Conservation (phyloP, 2,113 vertebrate genomes). For the Urocolius indicus region DNA sequence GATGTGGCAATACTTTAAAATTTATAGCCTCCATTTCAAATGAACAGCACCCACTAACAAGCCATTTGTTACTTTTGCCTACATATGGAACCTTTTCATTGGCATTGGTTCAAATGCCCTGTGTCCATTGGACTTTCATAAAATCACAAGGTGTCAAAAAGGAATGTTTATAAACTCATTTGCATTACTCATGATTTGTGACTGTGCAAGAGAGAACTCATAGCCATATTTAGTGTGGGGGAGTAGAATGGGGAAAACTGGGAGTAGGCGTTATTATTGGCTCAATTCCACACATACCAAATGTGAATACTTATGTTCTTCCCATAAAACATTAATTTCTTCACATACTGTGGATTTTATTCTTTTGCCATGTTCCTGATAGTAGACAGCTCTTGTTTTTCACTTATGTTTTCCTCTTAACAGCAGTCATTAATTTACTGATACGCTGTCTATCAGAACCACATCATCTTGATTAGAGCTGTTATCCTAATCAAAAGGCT, state of each 20-base stretch:
- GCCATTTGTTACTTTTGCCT: constrained; percentile 39
- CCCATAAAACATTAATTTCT: constrained; percentile 34
- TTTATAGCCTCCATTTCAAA: constrained; percentile 40
- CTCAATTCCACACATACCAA: constrained; percentile 55
- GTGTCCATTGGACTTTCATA: not conserved
- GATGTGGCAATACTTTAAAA: constrained; percentile 22
- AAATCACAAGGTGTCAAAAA: constrained; percentile 24
- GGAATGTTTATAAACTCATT: constrained; percentile 39
- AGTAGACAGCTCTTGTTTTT: constrained; percentile 69
- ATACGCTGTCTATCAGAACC: constrained; percentile 82
- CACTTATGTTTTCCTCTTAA: constrained; percentile 75
- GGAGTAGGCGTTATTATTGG: constrained; percentile 10
- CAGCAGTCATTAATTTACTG: constrained; percentile 85
- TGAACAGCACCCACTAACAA: constrained; percentile 9
- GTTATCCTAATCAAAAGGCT: constrained; percentile 88
- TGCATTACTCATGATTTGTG: constrained; percentile 31
- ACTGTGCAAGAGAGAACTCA: not conserved
- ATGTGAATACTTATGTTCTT: constrained; percentile 63
- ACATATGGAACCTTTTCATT: constrained; percentile 18
- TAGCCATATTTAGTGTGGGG: not conserved
- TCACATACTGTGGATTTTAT: constrained; percentile 34
- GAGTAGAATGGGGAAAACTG: not conserved
- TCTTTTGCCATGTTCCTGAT: constrained; percentile 58
- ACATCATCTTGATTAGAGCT: constrained; percentile 85
- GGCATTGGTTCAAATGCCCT: not conserved